Percentiles rank a stretch among this genome's conserved stretches.
Conservation (phyloP, 2,888 invertebrate genomes). For the Leucoma salicis region DNA sequence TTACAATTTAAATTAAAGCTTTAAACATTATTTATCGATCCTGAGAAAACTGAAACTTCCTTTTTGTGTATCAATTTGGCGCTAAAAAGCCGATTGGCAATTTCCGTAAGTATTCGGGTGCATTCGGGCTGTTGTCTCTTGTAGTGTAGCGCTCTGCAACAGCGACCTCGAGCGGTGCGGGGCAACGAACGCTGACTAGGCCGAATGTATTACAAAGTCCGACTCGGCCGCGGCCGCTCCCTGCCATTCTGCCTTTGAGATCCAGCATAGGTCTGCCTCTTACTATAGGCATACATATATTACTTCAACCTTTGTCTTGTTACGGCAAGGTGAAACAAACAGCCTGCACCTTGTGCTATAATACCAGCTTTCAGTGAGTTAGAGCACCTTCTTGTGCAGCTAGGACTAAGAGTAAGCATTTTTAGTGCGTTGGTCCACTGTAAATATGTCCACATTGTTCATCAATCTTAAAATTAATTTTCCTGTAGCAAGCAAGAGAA, state of each 20-base stretch:
- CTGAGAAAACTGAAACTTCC: too few relatives aligned
- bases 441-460: too few relatives aligned
- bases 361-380: not conserved
- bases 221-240: slow-evolving; percentile 73
- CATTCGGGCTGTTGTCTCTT: slow-evolving; percentile 39
- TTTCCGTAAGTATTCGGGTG: slow-evolving; percentile 60
- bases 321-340: slow-evolving; percentile 71
- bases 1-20: too few relatives aligned
- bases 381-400: not conserved
- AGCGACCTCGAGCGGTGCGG: slow-evolving; percentile 69
- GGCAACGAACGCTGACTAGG: slow-evolving; percentile 81
- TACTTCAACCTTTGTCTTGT: slow-evolving; percentile 62
- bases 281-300: slow-evolving; percentile 54
- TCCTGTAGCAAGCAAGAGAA: not conserved
- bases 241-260: slow-evolving; percentile 74
- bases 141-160: slow-evolving; percentile 28
- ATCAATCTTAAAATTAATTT: too few relatives aligned
- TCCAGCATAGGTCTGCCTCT: slow-evolving; percentile 75
- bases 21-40: too few relatives aligned
- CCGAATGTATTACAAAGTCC: slow-evolving; percentile 81
- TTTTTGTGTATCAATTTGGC: too few relatives aligned
- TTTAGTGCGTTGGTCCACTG: too few relatives aligned
- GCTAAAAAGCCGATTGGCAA: slow-evolving; percentile 47
- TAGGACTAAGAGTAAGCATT: too few relatives aligned
- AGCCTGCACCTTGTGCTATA: slow-evolving; percentile 40